Evolutionary conservation across 1,140 invertebrate species (phyloP), one percentile per base, ranked within the genome.

Genomic region (Bombus picipes): DNA sequence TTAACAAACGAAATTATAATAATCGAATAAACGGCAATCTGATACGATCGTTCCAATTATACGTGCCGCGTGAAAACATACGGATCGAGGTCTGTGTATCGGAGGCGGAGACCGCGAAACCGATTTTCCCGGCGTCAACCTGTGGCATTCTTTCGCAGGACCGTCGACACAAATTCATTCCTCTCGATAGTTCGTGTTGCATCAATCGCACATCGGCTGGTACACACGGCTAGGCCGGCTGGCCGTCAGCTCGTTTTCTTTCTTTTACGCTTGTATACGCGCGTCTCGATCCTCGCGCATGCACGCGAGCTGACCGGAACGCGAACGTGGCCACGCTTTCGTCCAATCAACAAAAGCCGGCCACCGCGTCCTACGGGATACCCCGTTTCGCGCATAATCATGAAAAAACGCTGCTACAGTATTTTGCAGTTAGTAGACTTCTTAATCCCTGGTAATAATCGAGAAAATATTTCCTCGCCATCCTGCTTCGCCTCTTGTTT

Each of bases 181-280:
- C 84, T 91, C 90, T 89, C 88, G 83, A 87, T 91, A 90, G 89
- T 89, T 90, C 74, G 57, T 77, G 80, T 87, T 87, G 87, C 88
- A 87, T 91, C 89, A 90, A 90, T 90, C 89, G 88, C 85, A 70
- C 88, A 83, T 90, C 88, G 84, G 43, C n/a, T 18, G 65, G n/a
- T 15, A 74, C 47, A 75, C 74, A 72, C 68, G 73, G 66, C 65
- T 34, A 76, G 86, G 18, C 28, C 39, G 41, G 32, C n/a, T 37
- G 34, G 28, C 47, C 22, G 66, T n/a, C 32, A 25, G 70, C 62
- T 66, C 79, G 78, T 89, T 78, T 83, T 77, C 53, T 66, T 90
- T 80, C 82, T 90, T 90, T 87, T 89, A 74, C 81, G 47, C 37
- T 41, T 81, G 65, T 87, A 81, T n/a, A 80, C 72, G 83, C 88